These are phyloP conservation scores for Sarcophaga caerulescens DNA, from an alignment of 2,888 invertebrate species.

Conservation along the genomic window DNA sequence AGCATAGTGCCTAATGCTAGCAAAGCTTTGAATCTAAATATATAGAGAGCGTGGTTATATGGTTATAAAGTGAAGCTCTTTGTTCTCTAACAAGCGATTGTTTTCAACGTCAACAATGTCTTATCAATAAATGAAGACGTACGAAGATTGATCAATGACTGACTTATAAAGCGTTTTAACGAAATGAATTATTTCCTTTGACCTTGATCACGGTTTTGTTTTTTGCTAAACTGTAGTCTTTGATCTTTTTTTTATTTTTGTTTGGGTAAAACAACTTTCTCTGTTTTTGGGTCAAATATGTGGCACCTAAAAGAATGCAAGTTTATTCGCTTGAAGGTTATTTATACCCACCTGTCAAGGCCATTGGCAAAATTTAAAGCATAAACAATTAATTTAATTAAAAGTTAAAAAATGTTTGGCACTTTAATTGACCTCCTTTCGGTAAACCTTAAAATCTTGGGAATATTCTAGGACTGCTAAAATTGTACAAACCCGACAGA, in stretches of 20 bases:
- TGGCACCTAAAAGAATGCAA: not conserved
- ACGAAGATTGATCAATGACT: not conserved
- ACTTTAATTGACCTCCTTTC: too few species aligned
- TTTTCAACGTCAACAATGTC: not conserved
- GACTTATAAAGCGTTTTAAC: not conserved
- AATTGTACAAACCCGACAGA: too few species aligned
- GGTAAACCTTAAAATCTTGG: too few species aligned
- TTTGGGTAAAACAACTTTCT: conserved; percentile 55
- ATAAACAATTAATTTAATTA: not conserved
- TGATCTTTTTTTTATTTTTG: not conserved
- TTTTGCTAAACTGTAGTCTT: not conserved
- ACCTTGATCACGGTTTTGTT: conserved; percentile 45
- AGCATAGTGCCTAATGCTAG: too few species aligned
- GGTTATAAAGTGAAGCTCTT: not conserved
- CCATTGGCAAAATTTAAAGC: conserved; percentile 7
- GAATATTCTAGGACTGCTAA: too few species aligned
- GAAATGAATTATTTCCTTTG: conserved; percentile 46
- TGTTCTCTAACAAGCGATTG: conserved; percentile 14
- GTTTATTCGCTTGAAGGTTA: too few species aligned
- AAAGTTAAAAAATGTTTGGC: not conserved
- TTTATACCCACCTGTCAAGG: conserved; percentile 6
- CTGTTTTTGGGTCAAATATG: conserved; percentile 17
- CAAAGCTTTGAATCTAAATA: too few species aligned
- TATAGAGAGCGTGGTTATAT: not conserved
- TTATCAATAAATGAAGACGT: conserved; percentile 18